These are phyloP conservation scores for Carollia perspicillata DNA, from an alignment of 2,113 vertebrate genomes.

Conservation along the genomic window DNA sequence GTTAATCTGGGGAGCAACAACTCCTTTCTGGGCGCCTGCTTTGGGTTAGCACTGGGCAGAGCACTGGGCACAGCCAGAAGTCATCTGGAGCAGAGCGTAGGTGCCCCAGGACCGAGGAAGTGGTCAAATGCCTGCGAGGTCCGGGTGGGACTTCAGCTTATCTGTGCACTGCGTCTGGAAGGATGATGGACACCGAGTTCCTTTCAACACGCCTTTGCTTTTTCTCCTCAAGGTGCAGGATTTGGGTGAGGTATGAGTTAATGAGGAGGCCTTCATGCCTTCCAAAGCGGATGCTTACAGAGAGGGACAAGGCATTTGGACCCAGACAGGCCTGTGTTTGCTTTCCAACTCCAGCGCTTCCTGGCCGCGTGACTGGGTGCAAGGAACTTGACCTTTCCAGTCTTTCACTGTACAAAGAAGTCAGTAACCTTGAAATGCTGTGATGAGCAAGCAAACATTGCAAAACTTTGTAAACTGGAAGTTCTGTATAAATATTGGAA, in stretches of 20 bases:
- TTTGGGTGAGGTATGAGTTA: neutral
- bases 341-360: neutral
- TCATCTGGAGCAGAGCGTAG: neutral
- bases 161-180: neutral
- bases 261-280: no score
- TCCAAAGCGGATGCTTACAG: neutral
- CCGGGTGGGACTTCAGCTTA: neutral
- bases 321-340: neutral
- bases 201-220: neutral
- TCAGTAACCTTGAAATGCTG: neutral
- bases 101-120: neutral
- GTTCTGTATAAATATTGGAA: neutral
- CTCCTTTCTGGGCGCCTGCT: neutral
- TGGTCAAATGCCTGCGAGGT: neutral
- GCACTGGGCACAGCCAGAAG: neutral
- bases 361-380: neutral
- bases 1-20: neutral
- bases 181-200: neutral
- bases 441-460: neutral
- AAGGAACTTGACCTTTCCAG: neutral
- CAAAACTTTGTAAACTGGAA: neutral
- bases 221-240: neutral
- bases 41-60: neutral
- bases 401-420: neutral
- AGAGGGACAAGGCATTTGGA: neutral